Base-by-base conservation (phyloP, 2,888 invertebrate species). In the Aphidoletes aphidimyza region DNA sequence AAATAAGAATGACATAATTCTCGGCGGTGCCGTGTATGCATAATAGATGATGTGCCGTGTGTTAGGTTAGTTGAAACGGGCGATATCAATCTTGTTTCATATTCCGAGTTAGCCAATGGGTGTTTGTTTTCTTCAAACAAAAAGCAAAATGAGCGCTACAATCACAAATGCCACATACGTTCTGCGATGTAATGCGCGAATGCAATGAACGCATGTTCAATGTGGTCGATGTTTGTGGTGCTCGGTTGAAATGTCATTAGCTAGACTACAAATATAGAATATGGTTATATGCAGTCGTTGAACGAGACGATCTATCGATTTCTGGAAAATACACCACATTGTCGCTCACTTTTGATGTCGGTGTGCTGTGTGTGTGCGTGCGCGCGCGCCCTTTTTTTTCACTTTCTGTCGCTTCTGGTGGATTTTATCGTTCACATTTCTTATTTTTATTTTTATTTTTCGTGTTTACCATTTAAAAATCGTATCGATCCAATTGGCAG, bases 211-310 rank as follows among this genome's bases (percentile, higher is more conserved):
- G 69, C 69, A 17, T 69, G 54, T 69, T 1, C 34, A 3, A 14
- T 30, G 5, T 30, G n/a, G 54, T 11, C 47, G 17, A 39, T 11
- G 39, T 39, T 19, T 2, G 47, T n/a, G n/a, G n/a, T n/a, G n/a
- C n/a, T n/a, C 47, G 47, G 19, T 22, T 54, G 26, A 69, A 69
- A 69, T 69, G 69, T 69, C 69, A 69, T 69, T 30, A 69, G 30
- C 69, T 14, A 34, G 11, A 34, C 69, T 69, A 69, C 69, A 69
- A 69, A 69, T 69, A 69, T 69, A 69, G 69, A 69, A 69, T 69
- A 30, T 69, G 26, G 30, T 69, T 14, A 22, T 11, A 5, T 14
- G n/a, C 69, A 69, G 5, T 34, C 0, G 30, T 69, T 69, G 69
- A 19, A 69, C 69, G 69, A 69, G 69, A 69, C 26, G 42, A 42